Percentiles rank a stretch among this genome's conserved stretches.
Evolutionary conservation across 2,888 invertebrate species (phyloP).

Genomic region (Norana najaformis): DNA sequence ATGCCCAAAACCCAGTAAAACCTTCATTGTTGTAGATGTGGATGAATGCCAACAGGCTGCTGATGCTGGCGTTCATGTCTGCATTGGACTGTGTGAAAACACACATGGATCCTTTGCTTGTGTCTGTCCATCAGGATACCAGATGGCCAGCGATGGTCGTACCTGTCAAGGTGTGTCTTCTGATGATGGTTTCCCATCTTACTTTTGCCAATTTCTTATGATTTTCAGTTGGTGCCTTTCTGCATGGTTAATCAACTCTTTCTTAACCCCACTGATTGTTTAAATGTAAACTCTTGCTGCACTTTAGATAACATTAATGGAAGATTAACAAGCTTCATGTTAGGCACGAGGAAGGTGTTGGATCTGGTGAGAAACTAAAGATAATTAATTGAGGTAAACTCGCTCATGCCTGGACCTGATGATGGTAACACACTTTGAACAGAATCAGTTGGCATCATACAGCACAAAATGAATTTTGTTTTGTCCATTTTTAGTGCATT

Average conservation of each 20-base stretch:
- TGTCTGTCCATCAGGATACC: conserved; percentile 58
- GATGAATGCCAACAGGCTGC: conserved; percentile 83
- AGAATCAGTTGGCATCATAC: too few species aligned
- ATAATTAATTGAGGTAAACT: too few species aligned
- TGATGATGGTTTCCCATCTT: background rate
- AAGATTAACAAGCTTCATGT: background rate
- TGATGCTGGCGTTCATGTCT: conserved; percentile 68
- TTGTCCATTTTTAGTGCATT: too few species aligned
- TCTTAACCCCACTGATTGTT: background rate
- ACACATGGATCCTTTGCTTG: conserved; percentile 75
- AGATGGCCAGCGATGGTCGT: conserved; percentile 69
- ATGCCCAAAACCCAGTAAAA: background rate
- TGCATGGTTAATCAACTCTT: background rate
- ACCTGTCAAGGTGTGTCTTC: conserved; percentile 76
- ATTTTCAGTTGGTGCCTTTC: too few species aligned
- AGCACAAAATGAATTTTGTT: too few species aligned
- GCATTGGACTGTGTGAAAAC: conserved; percentile 81
- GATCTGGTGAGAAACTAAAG: background rate
- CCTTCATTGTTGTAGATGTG: conserved; percentile 69
- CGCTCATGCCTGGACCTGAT: too few species aligned
- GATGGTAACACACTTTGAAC: too few species aligned
- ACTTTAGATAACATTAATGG: background rate
- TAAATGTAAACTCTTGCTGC: background rate
- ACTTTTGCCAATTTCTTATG: background rate
- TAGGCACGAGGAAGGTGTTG: background rate